Evolutionary conservation across 2,113 vertebrate genomes (phyloP), one percentile per base, ranked within the genome.

Genomic region (Aphyosemion australe): DNA sequence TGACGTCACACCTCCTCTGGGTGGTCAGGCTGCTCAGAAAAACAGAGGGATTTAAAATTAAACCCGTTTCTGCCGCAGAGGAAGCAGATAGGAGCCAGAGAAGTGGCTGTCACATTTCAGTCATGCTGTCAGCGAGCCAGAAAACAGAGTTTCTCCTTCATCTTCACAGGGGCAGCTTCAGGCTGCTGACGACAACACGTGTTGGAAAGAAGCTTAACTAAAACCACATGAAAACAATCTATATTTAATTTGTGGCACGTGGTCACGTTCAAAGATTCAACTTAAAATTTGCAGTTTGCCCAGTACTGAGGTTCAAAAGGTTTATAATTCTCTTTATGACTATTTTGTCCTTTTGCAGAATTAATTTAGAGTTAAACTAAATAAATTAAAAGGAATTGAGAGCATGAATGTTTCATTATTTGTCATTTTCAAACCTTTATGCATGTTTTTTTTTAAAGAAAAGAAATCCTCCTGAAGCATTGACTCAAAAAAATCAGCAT

Each of bases 41-140:
- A 49, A 55, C 34, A 63, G 39, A 26, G 26, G 37, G 54, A n/a
- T 42, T 72, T 59, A 46, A 65, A 72, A 59, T 59, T 5, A 53
- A 72, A 71, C 41, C 48, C 19, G 37, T 48, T 39, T 12, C 15
- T 12, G 21, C 61, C 21, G 54, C 54, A 65, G 61, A 39, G 20
- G 31, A 72, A 63, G 52, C 18, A 45, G 57, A 31, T 31, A 46
- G 9, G 56, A 62, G 47, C n/a, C 52, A 34, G 60, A 59, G 9
- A 14, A 65, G 46, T 34, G 53, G 51, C 42, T 19, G 50, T 21
- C 46, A 51, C 37, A 4, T 55, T 19, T 61, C 57, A 10, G 47
- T 58, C 34, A 49, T 31, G 13, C 12, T 21, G 45, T 57, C 69
- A 45, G 39, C 37, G 53, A 12, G 26, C 69, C 54, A 8, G 31